Evolutionary conservation across 1,140 invertebrate species (phyloP).

Genomic region (Drosophila miranda): DNA sequence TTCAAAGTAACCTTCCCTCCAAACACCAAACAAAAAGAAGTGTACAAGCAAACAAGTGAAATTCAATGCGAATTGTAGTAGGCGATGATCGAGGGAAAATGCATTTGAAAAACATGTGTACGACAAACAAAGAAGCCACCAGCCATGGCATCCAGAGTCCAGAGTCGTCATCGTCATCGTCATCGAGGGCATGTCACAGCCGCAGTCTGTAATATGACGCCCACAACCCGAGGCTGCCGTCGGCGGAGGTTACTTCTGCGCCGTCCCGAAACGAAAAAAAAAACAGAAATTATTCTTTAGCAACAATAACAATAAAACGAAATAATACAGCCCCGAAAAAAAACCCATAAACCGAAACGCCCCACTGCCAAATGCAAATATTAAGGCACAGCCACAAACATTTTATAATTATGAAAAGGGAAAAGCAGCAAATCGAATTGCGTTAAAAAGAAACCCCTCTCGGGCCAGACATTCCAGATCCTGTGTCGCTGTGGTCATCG

Average conservation of each 20-base stretch:
- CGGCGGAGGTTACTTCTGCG: conserved; percentile 62
- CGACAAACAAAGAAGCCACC: conserved; percentile 31
- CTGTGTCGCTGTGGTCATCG: conserved; percentile 64
- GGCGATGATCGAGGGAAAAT: conserved; percentile 35
- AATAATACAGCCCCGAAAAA: conserved; percentile 62
- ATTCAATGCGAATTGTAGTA: conserved; percentile 69
- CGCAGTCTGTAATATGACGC: conserved; percentile 59
- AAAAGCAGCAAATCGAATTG: conserved; percentile 79
- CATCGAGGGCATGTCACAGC: conserved; percentile 55
- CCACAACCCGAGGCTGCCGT: conserved; percentile 40
- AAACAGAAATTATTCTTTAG: conserved; percentile 79
- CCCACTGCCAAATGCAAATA: conserved; percentile 77
- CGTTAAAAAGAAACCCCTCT: conserved; percentile 54
- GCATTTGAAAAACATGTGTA: conserved; percentile 66
- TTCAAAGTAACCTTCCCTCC: conserved; percentile 29
- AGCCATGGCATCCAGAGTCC: conserved; percentile 1
- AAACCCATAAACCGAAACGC: conserved; percentile 66
- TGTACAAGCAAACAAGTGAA: conserved; percentile 51
- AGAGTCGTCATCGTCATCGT: conserved; percentile 23
- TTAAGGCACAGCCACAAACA: conserved; percentile 53
- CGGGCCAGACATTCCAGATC: conserved; percentile 18
- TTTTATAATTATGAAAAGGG: conserved; percentile 75
- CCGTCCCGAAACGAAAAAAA: conserved; percentile 59
- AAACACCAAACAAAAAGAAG: conserved; percentile 13
- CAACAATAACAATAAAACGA: conserved; percentile 63